These are phyloP conservation scores for Chorisops tibialis DNA, from an alignment of 2,888 invertebrate genomes.

Conservation along the genomic window DNA sequence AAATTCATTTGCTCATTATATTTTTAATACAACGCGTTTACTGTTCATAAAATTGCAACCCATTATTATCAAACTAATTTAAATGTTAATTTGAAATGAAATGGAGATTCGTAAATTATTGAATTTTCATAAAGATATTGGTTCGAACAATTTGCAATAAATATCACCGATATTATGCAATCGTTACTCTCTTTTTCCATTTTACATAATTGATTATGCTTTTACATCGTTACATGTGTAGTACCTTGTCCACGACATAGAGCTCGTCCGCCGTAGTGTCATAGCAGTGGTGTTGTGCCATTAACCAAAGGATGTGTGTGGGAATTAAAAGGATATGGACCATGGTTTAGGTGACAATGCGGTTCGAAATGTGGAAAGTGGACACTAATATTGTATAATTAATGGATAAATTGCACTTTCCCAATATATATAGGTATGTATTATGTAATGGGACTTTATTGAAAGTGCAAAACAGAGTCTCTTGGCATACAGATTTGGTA, in stretches of 20 bases:
- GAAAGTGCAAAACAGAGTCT: conserved; percentile 21
- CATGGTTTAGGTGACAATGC: no score
- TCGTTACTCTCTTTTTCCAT: no score
- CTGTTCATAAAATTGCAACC: not conserved
- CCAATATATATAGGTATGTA: no score
- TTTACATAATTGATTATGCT: no score
- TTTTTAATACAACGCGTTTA: not conserved
- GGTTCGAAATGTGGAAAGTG: no score
- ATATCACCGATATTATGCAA: not conserved
- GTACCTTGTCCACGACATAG: no score
- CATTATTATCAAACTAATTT: conserved; percentile 2
- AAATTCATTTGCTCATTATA: no score
- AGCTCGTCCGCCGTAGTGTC: no score
- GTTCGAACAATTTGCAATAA: conserved; percentile 8
- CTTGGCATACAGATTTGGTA: not conserved
- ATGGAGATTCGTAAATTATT: not conserved
- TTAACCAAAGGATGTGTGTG: no score
- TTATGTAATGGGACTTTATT: conserved; percentile 23
- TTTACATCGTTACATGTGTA: no score
- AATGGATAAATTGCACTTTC: conserved; percentile 24
- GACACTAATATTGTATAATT: conserved; percentile 2
- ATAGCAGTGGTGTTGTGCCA: no score
- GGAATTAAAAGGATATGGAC: no score
- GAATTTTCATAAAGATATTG: conserved; percentile 21
- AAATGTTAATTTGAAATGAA: conserved; percentile 17